Evolutionary conservation across 2,113 vertebrate genomes (phyloP), one percentile per base, ranked within the genome.

Genomic region (human (Homo sapiens)): DNA sequence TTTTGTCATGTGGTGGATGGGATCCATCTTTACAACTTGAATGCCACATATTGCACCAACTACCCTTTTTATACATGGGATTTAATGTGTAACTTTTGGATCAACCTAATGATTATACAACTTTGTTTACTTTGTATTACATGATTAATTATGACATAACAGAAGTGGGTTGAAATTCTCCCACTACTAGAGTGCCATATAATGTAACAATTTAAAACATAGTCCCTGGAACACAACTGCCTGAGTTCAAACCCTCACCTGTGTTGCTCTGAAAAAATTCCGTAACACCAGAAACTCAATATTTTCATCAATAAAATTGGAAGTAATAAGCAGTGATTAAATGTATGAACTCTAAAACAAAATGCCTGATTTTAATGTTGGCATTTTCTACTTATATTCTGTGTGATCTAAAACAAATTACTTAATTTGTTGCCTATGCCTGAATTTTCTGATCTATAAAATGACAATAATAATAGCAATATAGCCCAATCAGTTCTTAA

Each of bases 391-490:
- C 32, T 89, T 93, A 81, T 8, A 90, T 66, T 89, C 50, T 94
- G 25, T 57, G 48, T 57, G 66, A 88, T 25, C 18, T 35, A 96
- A 82, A 73, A 64, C 52, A 66, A 96, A 90, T 72, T 83, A 52
- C 5, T 30, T 23, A 80, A 84, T 70, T 85, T 89, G 50, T 70
- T 64, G 61, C 27, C 68, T 86, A n/a, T 76, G 52, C 27, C 70
- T 93, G 38, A 50, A 72, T 68, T 59, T 92, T 89, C 32, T 96
- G 43, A 40, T 81, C 35, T 81, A 89, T 94, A 32, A 89, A 97
- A 85, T 85, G 50, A 25, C 13, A 73, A 64, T 48, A 83, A 73
- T 81, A 89, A 92, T 25, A 76, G 68, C 45, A 78, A 45, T 20
- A 32, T n/a, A 90, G 16, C 40, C 57, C 94, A 94, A 93, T 89